Evolutionary conservation across 2,113 vertebrate genomes (phyloP), one percentile per base, ranked within the genome.

Genomic region (Nipponia nippon): DNA sequence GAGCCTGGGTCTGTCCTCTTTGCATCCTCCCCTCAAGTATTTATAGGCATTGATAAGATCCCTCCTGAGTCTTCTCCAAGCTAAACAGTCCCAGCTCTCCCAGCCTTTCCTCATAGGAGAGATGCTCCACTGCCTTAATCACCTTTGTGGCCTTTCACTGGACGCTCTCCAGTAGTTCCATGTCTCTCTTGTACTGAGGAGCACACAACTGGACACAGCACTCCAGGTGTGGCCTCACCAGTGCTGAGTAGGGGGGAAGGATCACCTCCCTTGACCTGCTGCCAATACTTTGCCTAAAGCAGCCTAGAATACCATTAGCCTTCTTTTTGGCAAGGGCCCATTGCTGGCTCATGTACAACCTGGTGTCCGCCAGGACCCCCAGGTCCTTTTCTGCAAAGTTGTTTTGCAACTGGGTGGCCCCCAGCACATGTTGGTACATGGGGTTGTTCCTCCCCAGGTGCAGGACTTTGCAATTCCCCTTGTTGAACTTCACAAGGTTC

Each of bases 391-490:
- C 55, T 69, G 30, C 16, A 78, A 69, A 62, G 34, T 13, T 34
- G 36, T 26, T 90, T 75, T 53, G 18, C 29, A 87, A 21, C 10
- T 78, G 26, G 19, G 4, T 69, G 18, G 16, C 58, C 18, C 18
- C 16, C 53, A 67, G 42, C 16, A 67, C 9, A 5, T 13, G 8
- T 1, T 50, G 32, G 29, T 90, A 32, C 29, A 21, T 20, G 22
- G 15, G 8, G 10, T 2, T 59, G 38, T 16, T 78, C 18, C 9
- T 36, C 26, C 5, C 7, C 42, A 38, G 30, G 7, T 0, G 0
- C 13, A 80, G 23, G 19, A 67, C 59, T 63, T 32, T 21, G 11
- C 13, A 78, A 16, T 46, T 44, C 7, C 17, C 25, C 23, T 61
- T 72, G 27, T 4, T 67, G 47, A 82, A 62, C 13, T 66, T 40